Conservation (phyloP, 2,888 invertebrate species). For the Eupithecia tripunctaria region DNA sequence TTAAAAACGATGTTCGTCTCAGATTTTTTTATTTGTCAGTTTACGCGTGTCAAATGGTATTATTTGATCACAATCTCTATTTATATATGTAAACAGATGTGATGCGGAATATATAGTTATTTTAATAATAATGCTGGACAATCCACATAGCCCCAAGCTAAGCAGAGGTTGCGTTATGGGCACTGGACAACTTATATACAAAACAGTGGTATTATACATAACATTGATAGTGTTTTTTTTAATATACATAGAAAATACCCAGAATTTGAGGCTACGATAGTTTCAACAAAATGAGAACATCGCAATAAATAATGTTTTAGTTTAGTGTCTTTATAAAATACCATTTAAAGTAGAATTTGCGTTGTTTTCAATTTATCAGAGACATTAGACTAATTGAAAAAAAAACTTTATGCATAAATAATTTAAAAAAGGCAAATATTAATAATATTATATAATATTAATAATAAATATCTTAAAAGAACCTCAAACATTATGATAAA, state of each 20-base stretch:
- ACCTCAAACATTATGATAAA: background rate
- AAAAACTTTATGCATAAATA: background rate
- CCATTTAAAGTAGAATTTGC: slow-evolving; percentile 18
- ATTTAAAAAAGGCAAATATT: background rate
- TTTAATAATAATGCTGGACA: too few relatives aligned
- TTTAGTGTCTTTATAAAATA: slow-evolving; percentile 24
- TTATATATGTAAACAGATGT: slow-evolving; percentile 20
- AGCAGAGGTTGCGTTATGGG: too few relatives aligned
- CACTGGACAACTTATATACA: too few relatives aligned
- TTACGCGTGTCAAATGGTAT: slow-evolving; percentile 30
- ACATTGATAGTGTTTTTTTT: too few relatives aligned
- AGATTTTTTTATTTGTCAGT: slow-evolving; percentile 29
- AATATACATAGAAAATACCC: too few relatives aligned
- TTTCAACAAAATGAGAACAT: slow-evolving; percentile 21
- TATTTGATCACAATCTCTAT: slow-evolving; percentile 25
- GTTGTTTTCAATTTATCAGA: slow-evolving; percentile 12
- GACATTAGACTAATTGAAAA: background rate
- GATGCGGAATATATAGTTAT: slow-evolving; percentile 12
- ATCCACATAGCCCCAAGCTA: too few relatives aligned
- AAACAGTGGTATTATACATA: too few relatives aligned
- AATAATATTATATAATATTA: too few relatives aligned
- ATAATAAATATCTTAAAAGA: background rate
- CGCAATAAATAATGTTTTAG: slow-evolving; percentile 24
- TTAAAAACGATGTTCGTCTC: slow-evolving; percentile 26
- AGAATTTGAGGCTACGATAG: background rate